phyloP scores from a whole-genome alignment of 2,888 invertebrate genomes.

The Mesodorylaimus sp. region DNA sequence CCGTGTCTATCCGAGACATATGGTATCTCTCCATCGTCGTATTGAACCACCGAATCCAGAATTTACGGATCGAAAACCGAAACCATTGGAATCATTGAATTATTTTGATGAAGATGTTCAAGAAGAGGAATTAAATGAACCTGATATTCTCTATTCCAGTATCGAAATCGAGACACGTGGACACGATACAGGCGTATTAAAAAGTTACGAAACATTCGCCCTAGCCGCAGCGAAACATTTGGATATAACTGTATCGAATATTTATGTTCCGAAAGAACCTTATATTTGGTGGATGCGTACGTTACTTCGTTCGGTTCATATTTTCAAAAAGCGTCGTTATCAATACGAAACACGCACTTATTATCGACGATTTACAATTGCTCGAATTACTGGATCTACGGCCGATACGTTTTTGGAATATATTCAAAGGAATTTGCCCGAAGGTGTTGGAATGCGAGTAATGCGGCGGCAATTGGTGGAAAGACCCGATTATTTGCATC shows the following conservation, averaged over 20 bases:
- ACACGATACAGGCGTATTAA: constrained; percentile 64
- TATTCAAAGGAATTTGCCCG: constrained; percentile 82
- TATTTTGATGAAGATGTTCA: neutral
- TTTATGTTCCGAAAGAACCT: neutral
- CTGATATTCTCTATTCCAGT: constrained; percentile 48
- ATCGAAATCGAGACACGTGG: constrained; percentile 68
- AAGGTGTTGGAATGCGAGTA: constrained; percentile 76
- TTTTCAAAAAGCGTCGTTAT: constrained; percentile 75
- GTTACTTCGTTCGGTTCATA: constrained; percentile 65
- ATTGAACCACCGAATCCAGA: too few species aligned
- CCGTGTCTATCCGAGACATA: too few species aligned
- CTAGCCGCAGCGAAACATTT: constrained; percentile 59
- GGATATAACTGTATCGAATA: constrained; percentile 31
- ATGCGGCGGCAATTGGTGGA: constrained; percentile 9
- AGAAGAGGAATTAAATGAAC: constrained; percentile 11
- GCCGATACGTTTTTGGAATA: constrained; percentile 88
- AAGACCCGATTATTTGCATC: constrained; percentile 10
- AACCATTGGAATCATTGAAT: neutral
- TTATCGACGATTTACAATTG: constrained; percentile 51
- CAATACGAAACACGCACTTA: constrained; percentile 90
- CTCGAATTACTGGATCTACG: constrained; percentile 76
- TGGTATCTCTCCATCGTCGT: too few species aligned
- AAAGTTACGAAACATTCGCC: constrained; percentile 70
- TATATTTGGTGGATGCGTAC: constrained; percentile 42
- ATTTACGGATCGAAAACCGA: too few species aligned